Percentiles rank a stretch among this genome's conserved stretches.
Conservation (phyloP, 2,113 vertebrate species). For the Pachyramphus minor region DNA sequence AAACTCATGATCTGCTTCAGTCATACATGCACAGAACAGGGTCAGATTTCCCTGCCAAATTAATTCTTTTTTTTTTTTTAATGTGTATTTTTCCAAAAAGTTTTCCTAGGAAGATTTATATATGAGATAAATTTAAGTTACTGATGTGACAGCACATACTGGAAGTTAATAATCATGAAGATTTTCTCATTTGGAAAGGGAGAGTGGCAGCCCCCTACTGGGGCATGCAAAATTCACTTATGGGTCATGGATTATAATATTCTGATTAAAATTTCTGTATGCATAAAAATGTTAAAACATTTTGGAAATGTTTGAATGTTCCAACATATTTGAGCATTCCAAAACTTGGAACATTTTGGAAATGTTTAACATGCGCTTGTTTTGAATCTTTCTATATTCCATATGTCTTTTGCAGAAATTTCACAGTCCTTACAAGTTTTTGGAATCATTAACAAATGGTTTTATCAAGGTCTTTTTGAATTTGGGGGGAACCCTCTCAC, state of each 20-base stretch:
- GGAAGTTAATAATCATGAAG: neutral
- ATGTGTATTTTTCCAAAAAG: neutral
- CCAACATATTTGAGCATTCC: slow-evolving; percentile 6
- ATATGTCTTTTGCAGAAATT: neutral
- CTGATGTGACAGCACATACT: neutral
- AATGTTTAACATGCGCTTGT: neutral
- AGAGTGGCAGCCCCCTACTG: neutral
- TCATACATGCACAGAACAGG: neutral
- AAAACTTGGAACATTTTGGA: neutral
- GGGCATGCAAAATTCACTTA: neutral
- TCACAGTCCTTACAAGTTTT: neutral
- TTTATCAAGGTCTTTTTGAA: neutral
- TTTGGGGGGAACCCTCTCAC: neutral
- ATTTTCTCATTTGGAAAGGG: neutral
- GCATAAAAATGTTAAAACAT: slow-evolving; percentile 7
- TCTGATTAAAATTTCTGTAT: neutral
- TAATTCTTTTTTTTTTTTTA: neutral
- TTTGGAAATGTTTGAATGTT: slow-evolving; percentile 29
- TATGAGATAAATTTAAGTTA: neutral
- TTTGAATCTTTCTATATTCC: neutral
- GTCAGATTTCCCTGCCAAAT: neutral
- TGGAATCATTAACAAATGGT: neutral
- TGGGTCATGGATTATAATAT: neutral
- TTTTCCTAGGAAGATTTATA: neutral
- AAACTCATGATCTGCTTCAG: neutral